Base-by-base conservation (phyloP, 2,797 vertebrate genomes). In the Urosaurus nigricauda region DNA sequence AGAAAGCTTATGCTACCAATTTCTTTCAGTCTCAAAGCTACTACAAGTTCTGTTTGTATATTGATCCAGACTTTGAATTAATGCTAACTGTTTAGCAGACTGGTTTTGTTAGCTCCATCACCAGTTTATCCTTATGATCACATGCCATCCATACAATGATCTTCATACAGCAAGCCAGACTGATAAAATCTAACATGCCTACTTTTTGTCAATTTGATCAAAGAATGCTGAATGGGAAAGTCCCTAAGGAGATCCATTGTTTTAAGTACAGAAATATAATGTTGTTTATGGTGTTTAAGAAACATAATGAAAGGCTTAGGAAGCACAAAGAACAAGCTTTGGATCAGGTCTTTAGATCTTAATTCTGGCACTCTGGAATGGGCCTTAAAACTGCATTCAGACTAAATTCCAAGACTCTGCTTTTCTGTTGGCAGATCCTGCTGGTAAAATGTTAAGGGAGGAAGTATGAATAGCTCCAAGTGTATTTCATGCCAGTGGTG, bases 151-250 rank as follows among this genome's bases (percentile, higher is more conserved):
- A 85, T 40, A 92, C 85, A 85, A 7, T 60, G 70, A 94, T 89
- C 79, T 93, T 93, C 87, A 65, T 68, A 26, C 81, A 73, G 83
- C 88, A 91, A 35, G 83, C 90, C 93, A 87, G 88, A 88, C 93
- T 94, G 94, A 90, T 90, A 91, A 92, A 88, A 91, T 80, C 56
- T 86, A 73, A 95, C 95, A 90, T 89, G 92, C 35, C 73, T 85
- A 63, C n/a, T 24, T 90, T 78, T 93, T 95, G 94, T 87, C 83
- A 85, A 71, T 89, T 94, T 94, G 71, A 63, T 91, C 12, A 77
- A 89, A 71, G 90, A 87, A 92, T 84, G 73, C 24, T 87, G 80
- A 89, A 68, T 40, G 71, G 2, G 2, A 47, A 90, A 85, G 90
- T 88, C 79, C 68, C n/a, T 43, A 86, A 95, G 68, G 19, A 89